Evolutionary conservation across 1,140 invertebrate species (phyloP), one percentile per base, ranked within the genome.

Genomic region (Pseudomyrmex concolor): DNA sequence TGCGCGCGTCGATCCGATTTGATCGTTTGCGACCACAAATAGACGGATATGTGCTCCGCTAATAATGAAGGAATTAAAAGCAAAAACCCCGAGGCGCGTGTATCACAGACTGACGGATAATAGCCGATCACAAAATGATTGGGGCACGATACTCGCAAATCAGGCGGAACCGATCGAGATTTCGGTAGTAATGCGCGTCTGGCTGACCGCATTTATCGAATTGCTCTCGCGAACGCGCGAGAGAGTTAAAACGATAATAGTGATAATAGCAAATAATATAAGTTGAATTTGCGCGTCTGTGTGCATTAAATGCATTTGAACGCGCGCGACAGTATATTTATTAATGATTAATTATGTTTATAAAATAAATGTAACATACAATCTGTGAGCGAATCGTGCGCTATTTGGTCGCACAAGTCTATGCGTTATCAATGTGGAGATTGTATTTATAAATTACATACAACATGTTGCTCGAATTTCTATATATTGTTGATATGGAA

Each of bases 11-110:
- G 17, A 19, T 3, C 19, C 7, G 13, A 70, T 22, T 13, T 19
- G 19, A 54, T 54, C 50, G 13, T 54, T 70, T 25, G 7, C 50
- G 50, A 17, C 48, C 12, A 67, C 22, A 22, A 54, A 64, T 76
- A 10, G 48, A 76, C 48, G n/a, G 19, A 13, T 64, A 12, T 34
- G 34, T 48, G 34, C 25, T 34, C 7, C 5, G 34, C 34, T 34
- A 67, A 48, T 78, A 78, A 78, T 55, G 25, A 67, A 78, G 63
- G 63, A 67, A 78, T 68, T 55, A 78, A 78, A 68, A 68, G 19
- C 51, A 45, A 17, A 78, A 22, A 45, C 13, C 17, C 48, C 22
- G 45, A 15, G 73, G 50, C 25, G 50, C 25, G 67, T 2, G 12
- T 67, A 63, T 45, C 45, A 66, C 48, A 76, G 25, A 54, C 43